phyloP scores from a whole-genome alignment of 2,113 vertebrate species.

The Laticauda laticaudata region DNA sequence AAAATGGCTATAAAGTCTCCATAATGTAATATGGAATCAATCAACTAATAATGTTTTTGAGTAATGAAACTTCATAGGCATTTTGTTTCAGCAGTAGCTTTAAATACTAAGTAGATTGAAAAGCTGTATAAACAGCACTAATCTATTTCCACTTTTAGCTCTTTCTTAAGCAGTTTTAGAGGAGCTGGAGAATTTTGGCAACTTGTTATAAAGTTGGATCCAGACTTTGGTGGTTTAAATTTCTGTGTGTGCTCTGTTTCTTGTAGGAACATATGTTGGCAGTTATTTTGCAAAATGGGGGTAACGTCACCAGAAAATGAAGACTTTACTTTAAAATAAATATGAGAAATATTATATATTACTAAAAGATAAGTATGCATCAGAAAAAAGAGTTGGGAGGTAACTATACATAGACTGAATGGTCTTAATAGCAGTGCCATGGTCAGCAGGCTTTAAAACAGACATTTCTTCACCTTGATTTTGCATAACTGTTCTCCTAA shows the following conservation, averaged over 20 bases:
- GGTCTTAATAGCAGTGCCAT: background rate
- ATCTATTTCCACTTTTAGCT: conserved; percentile 41
- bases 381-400: conserved; percentile 14
- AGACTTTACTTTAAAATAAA: conserved; percentile 59
- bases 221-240: conserved; percentile 49
- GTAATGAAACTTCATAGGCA: conserved; percentile 6
- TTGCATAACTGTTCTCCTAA: conserved; percentile 9
- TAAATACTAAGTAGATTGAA: conserved; percentile 24
- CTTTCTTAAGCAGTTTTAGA: conserved; percentile 36
- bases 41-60: conserved; percentile 5
- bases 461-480: background rate
- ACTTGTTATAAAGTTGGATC: conserved; percentile 51
- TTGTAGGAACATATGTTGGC: conserved; percentile 61
- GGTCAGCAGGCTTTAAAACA: background rate
- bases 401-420: background rate
- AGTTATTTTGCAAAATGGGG: conserved; percentile 67
- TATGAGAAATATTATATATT: conserved; percentile 46
- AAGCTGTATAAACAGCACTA: conserved; percentile 28
- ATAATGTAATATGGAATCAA: conserved; percentile 3
- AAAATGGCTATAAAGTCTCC: background rate
- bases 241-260: conserved; percentile 48
- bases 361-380: conserved; percentile 42
- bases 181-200: conserved; percentile 39
- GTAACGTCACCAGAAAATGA: conserved; percentile 54
- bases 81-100: conserved; percentile 34